phyloP scores from a whole-genome alignment of 1,140 invertebrate genomes.

The Drosophila murphyi region DNA sequence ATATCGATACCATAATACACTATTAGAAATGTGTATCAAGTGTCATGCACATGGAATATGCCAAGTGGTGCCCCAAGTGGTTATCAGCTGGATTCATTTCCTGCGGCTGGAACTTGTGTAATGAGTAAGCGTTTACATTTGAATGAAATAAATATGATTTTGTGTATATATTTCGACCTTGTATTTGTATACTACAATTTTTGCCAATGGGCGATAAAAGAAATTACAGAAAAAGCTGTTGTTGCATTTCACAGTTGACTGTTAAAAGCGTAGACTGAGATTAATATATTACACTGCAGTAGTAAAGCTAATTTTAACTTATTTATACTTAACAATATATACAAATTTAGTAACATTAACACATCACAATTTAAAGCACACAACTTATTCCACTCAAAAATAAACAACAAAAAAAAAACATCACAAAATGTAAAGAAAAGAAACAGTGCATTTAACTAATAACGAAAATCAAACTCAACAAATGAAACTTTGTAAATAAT shows the following conservation, averaged over 20 bases:
- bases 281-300: background rate
- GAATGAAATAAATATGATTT: slow-evolving; percentile 4
- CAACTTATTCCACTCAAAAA: slow-evolving; percentile 28
- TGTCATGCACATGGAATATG: slow-evolving; percentile 11
- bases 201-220: slow-evolving; percentile 2
- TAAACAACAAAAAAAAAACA: background rate
- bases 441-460: slow-evolving; percentile 8
- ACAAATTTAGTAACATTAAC: slow-evolving; percentile 59
- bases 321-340: slow-evolving; percentile 52
- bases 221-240: slow-evolving; percentile 1
- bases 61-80: slow-evolving; percentile 15
- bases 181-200: background rate
- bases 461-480: slow-evolving; percentile 16
- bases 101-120: slow-evolving; percentile 10
- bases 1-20: background rate
- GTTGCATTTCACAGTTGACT: slow-evolving; percentile 22
- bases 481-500: slow-evolving; percentile 35
- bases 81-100: slow-evolving; percentile 26
- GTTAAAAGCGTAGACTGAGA: background rate
- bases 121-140: background rate
- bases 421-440: background rate
- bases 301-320: slow-evolving; percentile 6
- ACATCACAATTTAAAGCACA: slow-evolving; percentile 70
- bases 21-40: background rate
- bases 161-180: slow-evolving; percentile 13